Conservation (phyloP, 2,113 vertebrate species). For the Leucopsar rothschildi region DNA sequence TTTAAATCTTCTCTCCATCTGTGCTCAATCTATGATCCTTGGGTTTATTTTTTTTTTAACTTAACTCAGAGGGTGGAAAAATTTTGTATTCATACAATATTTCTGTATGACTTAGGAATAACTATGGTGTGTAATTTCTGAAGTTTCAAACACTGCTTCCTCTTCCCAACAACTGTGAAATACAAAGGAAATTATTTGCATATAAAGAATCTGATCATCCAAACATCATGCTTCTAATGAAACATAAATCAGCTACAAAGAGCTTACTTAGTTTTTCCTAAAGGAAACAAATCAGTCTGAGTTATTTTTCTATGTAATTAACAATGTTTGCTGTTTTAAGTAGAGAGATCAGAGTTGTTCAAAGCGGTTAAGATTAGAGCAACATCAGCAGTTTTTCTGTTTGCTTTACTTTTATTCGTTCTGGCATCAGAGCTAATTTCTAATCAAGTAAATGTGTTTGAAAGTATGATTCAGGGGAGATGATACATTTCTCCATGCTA, state of each 20-base stretch:
- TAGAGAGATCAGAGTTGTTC: slow-evolving; percentile 44
- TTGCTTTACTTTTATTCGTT: slow-evolving; percentile 57
- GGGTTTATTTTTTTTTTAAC: neutral
- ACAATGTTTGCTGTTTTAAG: slow-evolving; percentile 59
- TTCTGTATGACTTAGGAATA: neutral
- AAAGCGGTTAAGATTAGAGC: slow-evolving; percentile 54
- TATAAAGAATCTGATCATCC: slow-evolving; percentile 15
- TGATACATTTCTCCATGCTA: neutral
- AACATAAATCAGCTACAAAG: slow-evolving; percentile 49
- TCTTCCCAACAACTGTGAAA: neutral
- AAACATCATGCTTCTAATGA: slow-evolving; percentile 12
- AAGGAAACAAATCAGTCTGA: slow-evolving; percentile 58
- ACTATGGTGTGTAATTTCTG: neutral
- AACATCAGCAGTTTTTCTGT: slow-evolving; percentile 65
- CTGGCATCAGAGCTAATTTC: slow-evolving; percentile 63
- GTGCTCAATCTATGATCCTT: neutral
- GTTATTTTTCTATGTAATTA: slow-evolving; percentile 66
- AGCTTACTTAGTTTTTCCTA: slow-evolving; percentile 39
- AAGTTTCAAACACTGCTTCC: neutral
- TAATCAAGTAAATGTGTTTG: slow-evolving; percentile 67
- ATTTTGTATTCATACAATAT: neutral
- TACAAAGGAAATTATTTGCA: slow-evolving; percentile 30
- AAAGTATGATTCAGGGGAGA: slow-evolving; percentile 30
- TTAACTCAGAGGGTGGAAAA: neutral
- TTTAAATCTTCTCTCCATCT: neutral